Base-by-base conservation (phyloP, 2,113 vertebrate species). In the Alligator sinensis region DNA sequence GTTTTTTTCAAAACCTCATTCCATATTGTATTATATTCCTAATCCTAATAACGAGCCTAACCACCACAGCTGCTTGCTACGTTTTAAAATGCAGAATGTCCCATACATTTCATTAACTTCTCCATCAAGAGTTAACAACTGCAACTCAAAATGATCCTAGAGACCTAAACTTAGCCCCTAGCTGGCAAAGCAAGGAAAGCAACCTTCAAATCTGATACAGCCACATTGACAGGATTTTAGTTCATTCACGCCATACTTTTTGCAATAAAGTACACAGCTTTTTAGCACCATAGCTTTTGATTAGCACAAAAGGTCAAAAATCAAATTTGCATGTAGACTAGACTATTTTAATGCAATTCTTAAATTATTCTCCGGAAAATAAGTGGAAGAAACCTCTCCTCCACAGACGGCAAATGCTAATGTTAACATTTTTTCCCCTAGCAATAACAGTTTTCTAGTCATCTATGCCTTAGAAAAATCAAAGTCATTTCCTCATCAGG, bases 281-380 rank as follows among this genome's bases (percentile, higher is more conserved):
- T 95, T 93, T 84, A 92, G 87, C 85, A 95, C 94, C 22, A 28
- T 89, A 92, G 84, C 88, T 96, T 96, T 88, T 96, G 95, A 95
- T 96, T 97, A 96, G 91, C 92, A 96, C 90, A 95, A 96, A 89
- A 96, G 93, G 89, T 94, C 95, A 97, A 96, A 95, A 92, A 95
- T 92, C 76, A 87, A 95, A 95, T 97, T 95, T 97, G 84, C 91
- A 91, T 94, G 91, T 94, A 93, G 93, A 90, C 91, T 95, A 88
- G 96, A 95, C 89, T 96, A 94, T 97, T 97, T 96, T 95, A 96
- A 96, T 92, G 95, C 76, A 97, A 95, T 97, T 97, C 92, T 87
- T 90, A 96, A 94, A 89, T 92, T 93, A 84, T 96, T 96, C 87
- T 94, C 78, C 85, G 88, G 80, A 95, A 96, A 97, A 92, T 85